phyloP scores from a whole-genome alignment of 1,140 invertebrate genomes.

The Homarus americanus region DNA sequence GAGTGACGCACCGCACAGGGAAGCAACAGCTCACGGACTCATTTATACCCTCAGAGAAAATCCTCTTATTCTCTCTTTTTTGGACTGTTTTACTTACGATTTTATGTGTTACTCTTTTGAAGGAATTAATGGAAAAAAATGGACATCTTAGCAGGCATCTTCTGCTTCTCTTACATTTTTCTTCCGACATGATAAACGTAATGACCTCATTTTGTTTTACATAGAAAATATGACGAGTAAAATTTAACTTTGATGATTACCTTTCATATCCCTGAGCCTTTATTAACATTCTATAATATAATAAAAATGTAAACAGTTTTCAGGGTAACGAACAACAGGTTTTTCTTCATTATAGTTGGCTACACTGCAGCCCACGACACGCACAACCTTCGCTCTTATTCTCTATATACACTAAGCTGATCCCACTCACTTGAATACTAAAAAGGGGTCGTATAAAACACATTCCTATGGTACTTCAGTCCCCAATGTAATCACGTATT shows the following conservation, averaged over 20 bases:
- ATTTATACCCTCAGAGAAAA: too few species aligned
- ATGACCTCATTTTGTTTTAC: background rate
- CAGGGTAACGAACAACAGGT: background rate
- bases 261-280: slow-evolving; percentile 9
- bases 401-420: background rate
- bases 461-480: background rate
- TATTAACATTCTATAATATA: background rate
- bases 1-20: background rate
- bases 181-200: background rate
- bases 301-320: background rate
- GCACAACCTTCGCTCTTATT: background rate
- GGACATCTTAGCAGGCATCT: too few species aligned
- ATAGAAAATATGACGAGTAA: background rate
- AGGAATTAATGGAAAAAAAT: background rate
- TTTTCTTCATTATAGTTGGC: background rate
- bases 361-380: background rate
- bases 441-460: background rate
- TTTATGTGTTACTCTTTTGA: too few species aligned
- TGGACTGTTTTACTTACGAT: too few species aligned
- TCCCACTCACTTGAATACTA: background rate
- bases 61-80: too few species aligned
- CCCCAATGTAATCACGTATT: background rate
- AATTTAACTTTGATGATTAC: background rate
- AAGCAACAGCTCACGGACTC: background rate
- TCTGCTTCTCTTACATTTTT: background rate